Evolutionary conservation across 2,797 vertebrate species (phyloP).

Genomic region (Moxostoma hubbsi): DNA sequence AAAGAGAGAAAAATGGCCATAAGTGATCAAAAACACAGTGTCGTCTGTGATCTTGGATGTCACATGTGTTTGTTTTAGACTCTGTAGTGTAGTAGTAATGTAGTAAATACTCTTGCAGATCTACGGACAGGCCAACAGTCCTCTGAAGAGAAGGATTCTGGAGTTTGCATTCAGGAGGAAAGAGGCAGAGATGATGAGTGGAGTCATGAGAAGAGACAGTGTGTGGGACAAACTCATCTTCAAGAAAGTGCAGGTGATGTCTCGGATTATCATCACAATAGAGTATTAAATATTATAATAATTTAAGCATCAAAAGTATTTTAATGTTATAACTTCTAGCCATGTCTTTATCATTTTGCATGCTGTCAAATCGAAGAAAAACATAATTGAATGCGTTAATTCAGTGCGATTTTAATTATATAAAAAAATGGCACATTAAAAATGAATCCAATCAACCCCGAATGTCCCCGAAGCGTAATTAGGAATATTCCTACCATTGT

Average conservation of each 20-base stretch:
- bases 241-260: slow-evolving; percentile 92
- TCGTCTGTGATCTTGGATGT: background rate
- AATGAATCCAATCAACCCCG: too few species aligned
- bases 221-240: slow-evolving; percentile 97
- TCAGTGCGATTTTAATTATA: too few species aligned
- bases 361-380: too few species aligned
- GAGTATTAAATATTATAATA: too few species aligned
- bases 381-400: too few species aligned
- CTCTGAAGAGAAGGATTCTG: slow-evolving; percentile 89
- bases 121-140: slow-evolving; percentile 88
- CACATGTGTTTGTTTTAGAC: background rate
- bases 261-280: background rate
- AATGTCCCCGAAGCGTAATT: too few species aligned
- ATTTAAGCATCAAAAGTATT: too few species aligned
- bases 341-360: too few species aligned
- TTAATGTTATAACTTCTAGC: too few species aligned
- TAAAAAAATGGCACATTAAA: too few species aligned
- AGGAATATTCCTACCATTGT: too few species aligned
- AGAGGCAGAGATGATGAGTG: slow-evolving; percentile 88
- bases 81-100: slow-evolving; percentile 2
- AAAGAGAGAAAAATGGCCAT: too few species aligned
- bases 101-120: slow-evolving; percentile 76
- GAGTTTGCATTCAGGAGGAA: slow-evolving; percentile 93
- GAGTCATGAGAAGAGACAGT: slow-evolving; percentile 90
- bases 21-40: background rate